Base-by-base conservation (phyloP, 2,113 vertebrate species). In the Hippocampus abdominalis region DNA sequence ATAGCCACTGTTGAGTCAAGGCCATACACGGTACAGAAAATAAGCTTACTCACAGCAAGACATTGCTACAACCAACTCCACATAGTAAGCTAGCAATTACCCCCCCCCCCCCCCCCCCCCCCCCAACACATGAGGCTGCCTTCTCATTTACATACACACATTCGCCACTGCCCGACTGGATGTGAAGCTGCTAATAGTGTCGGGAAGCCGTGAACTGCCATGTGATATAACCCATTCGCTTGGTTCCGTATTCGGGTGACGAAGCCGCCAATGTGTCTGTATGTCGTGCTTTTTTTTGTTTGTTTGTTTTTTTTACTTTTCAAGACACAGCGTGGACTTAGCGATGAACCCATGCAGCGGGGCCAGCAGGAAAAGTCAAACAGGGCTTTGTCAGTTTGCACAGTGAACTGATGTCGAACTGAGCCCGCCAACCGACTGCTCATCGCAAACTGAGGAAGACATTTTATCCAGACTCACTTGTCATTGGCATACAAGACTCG, bases 181-280 rank as follows among this genome's bases (percentile, higher is more conserved):
- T 83, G 80, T 67, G 72, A 80, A 81, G 82, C 89, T 85, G 87
- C 83, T 86, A 89, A 80, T 78, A 84, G 54, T 79, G 81, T 76
- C 39, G 40, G 68, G 56, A 80, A 74, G 78, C 80, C 25, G 18
- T 75, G 67, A 75, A 83, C 70, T 67, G 74, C 78, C 76, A 66
- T 81, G 65, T 42, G 64, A 73, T 78, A 46, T 76, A 57, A 25
- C 23, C 27, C 68, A 85, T 84, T 79, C 73, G 82, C 82, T 87
- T 76, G 77, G 73, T 69, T 69, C 65, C 40, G 66, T 86, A 77
- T 85, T 72, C 83, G 84, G 5, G 78, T 82, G 84, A 78, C 85
- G 74, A 89, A 89, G 82, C 84, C 86, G 85, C 87, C 88, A 88
- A 83, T 87, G 74, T 89, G 83, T 89, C 87, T 89, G 84, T 89